Percentiles rank a stretch among this genome's conserved stretches.
These are phyloP conservation scores for Hylaeus anthracinus DNA, from an alignment of 1,140 invertebrate genomes.

Conservation along the genomic window DNA sequence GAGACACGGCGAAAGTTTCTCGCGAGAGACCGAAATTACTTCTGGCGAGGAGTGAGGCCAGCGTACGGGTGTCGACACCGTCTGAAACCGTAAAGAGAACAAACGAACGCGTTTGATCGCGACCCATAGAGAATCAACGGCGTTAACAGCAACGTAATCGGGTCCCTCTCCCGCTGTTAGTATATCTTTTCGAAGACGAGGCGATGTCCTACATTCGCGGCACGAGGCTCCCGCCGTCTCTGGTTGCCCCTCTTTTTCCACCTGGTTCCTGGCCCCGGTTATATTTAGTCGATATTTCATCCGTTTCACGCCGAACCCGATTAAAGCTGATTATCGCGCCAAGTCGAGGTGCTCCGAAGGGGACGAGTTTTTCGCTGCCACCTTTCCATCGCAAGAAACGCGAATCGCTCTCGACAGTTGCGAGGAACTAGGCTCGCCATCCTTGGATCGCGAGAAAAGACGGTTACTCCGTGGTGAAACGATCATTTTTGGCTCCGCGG, in stretches of 20 bases:
- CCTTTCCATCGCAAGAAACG: not conserved
- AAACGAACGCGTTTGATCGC: slow-evolving; percentile 27
- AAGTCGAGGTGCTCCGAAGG: slow-evolving; percentile 48
- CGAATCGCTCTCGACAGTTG: not conserved
- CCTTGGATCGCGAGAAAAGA: too few relatives aligned
- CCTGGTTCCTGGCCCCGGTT: slow-evolving; percentile 64
- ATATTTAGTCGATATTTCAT: slow-evolving; percentile 76
- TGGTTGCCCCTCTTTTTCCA: slow-evolving; percentile 58
- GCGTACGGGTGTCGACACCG: slow-evolving; percentile 23
- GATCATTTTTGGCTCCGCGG: too few relatives aligned
- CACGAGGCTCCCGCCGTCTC: slow-evolving; percentile 54
- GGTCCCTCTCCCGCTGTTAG: slow-evolving; percentile 31
- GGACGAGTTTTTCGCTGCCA: slow-evolving; percentile 40
- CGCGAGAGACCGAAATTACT: slow-evolving; percentile 9
- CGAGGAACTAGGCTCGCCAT: too few relatives aligned
- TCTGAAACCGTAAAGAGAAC: slow-evolving; percentile 5
- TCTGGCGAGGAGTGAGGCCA: not conserved
- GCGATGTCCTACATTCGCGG: slow-evolving; percentile 73
- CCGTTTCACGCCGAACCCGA: slow-evolving; percentile 68
- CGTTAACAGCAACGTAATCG: slow-evolving; percentile 44
- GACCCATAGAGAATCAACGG: slow-evolving; percentile 32
- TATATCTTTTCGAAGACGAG: slow-evolving; percentile 67
- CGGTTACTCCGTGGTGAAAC: too few relatives aligned
- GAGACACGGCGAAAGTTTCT: slow-evolving; percentile 10
- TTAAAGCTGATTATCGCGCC: slow-evolving; percentile 69